phyloP scores from a whole-genome alignment of 2,797 vertebrate genomes.

The Pristis pectinata region DNA sequence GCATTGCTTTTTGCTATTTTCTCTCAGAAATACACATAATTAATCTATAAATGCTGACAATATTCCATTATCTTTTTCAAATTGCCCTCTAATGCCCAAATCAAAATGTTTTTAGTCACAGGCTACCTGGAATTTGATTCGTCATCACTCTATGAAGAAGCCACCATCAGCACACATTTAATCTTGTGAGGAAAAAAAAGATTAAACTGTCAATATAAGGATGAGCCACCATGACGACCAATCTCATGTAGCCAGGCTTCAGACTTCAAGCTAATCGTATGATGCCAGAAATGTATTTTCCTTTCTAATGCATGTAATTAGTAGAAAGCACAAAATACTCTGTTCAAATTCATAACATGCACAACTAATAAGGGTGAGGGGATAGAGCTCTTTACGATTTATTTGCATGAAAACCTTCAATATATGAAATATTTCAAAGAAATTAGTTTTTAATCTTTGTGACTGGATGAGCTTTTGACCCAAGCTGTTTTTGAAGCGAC shows the following conservation, averaged over 20 bases:
- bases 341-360: slow-evolving; percentile 63
- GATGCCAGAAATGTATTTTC: slow-evolving; percentile 56
- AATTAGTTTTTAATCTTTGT: slow-evolving; percentile 92
- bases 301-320: slow-evolving; percentile 70
- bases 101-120: slow-evolving; percentile 49
- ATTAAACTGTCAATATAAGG: slow-evolving; percentile 59
- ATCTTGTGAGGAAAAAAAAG: slow-evolving; percentile 56
- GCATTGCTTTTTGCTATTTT: slow-evolving; percentile 39
- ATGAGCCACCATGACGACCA: slow-evolving; percentile 54
- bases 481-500: slow-evolving; percentile 66
- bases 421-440: slow-evolving; percentile 67
- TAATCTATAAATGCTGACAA: slow-evolving; percentile 46
- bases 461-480: slow-evolving; percentile 89
- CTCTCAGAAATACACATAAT: not conserved
- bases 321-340: slow-evolving; percentile 61
- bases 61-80: slow-evolving; percentile 50
- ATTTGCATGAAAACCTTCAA: slow-evolving; percentile 86
- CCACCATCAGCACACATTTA: slow-evolving; percentile 49
- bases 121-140: slow-evolving; percentile 52
- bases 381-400: slow-evolving; percentile 66
- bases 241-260: slow-evolving; percentile 51
- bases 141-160: slow-evolving; percentile 47
- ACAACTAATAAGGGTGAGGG: slow-evolving; percentile 59
- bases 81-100: slow-evolving; percentile 48
- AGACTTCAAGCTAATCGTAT: slow-evolving; percentile 48